phyloP scores from a whole-genome alignment of 2,888 invertebrate species.

The Caenorhabditis angaria region DNA sequence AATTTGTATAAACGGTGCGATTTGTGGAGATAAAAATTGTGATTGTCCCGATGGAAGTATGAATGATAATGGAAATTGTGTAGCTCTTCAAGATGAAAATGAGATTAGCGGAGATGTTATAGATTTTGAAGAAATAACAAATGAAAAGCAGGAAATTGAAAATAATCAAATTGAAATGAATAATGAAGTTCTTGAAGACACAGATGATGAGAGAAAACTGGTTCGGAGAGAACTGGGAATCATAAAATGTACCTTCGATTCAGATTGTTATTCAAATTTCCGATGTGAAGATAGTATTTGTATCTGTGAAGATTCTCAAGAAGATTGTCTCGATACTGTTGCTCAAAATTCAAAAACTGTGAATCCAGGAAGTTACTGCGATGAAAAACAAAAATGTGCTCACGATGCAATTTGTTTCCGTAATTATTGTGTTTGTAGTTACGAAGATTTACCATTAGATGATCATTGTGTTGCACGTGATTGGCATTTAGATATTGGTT shows the following conservation, averaged over 20 bases:
- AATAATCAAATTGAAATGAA: conserved; percentile 10
- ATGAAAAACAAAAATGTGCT: conserved; percentile 39
- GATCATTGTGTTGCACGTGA: conserved; percentile 50
- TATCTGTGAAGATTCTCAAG: conserved; percentile 38
- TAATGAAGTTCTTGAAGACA: background rate
- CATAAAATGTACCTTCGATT: conserved; percentile 32
- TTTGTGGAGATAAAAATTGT: conserved; percentile 46
- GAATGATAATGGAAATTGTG: conserved; percentile 33
- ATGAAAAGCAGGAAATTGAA: conserved; percentile 8
- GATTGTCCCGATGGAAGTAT: conserved; percentile 25
- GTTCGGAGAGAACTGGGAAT: conserved; percentile 25
- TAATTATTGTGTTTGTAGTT: conserved; percentile 51
- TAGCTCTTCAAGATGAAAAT: conserved; percentile 6
- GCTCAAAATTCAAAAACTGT: conserved; percentile 6
- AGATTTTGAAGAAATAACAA: background rate
- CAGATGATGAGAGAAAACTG: conserved; percentile 6
- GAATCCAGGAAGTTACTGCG: conserved; percentile 31
- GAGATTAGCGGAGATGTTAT: conserved; percentile 1
- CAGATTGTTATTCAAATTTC: conserved; percentile 45
- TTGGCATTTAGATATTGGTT: conserved; percentile 43
- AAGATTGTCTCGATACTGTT: conserved; percentile 29
- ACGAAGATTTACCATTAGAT: conserved; percentile 43
- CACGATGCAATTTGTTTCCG: conserved; percentile 49
- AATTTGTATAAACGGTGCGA: conserved; percentile 59
- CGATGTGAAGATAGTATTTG: conserved; percentile 43